Evolutionary conservation across 2,888 invertebrate species (phyloP), one percentile per base, ranked within the genome.

Genomic region (Hydrotaea diabolus): DNA sequence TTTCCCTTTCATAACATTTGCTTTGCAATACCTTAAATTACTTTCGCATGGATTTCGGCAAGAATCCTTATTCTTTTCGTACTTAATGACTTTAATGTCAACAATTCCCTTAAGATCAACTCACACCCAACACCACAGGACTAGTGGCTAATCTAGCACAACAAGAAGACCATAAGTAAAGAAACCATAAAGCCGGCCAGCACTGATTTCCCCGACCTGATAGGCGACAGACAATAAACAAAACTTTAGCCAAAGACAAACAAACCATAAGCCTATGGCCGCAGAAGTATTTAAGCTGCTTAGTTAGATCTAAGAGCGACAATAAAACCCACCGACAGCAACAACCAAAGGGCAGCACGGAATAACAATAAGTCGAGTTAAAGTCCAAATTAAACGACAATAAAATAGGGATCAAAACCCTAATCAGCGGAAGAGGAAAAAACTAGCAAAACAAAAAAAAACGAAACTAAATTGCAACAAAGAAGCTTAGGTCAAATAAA

Each of bases 271-370:
- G 75, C 75, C 62, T 77, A 57, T 17, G 66, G 43, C 43, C 46
- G 17, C 19, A 46, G 46, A 76, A 81, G 49, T 66, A 81, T 76
- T 81, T 81, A 78, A 84, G 81, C 76, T 53, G 36, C 75, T 81
- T 57, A 72, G 43, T 81, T 57, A 72, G 43, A 21, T 59, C 59
- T 66, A 59, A 73, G 79, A 21, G 64, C 49, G 46, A 74, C 73
- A 74, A 74, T 66, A 66, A 76, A 77, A 55, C 55, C 17, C 71
- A 80, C 26, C 59, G 71, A 26, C 43, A 62, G 19, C 31, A 53
- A 13, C 75, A 82, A 49, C 23, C n/a, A 43, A 2, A 31, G 31
- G 2, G 3, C 31, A 13, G 43, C 0, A 66, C 39, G 13, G 43
- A 43, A 43, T 8, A 4, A 31, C 64, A 21, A 26, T n/a, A 62